Conservation (phyloP, 2,113 vertebrate genomes). For the Rousettus leschenaultii region DNA sequence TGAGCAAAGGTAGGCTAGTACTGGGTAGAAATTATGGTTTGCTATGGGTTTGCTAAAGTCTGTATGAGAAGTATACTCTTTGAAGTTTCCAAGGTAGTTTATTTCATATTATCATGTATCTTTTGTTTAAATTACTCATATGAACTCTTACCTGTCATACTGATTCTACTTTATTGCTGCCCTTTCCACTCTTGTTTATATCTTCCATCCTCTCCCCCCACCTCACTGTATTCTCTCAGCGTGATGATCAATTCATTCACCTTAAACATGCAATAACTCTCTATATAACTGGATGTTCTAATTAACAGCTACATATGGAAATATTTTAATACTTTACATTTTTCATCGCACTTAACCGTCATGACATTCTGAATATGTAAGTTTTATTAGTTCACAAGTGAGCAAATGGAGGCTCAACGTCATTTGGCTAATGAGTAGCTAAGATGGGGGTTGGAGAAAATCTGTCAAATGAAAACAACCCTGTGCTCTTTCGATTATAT, state of each 20-base stretch:
- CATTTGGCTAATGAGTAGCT: neutral
- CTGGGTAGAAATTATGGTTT: neutral
- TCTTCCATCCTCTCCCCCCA: neutral
- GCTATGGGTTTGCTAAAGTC: neutral
- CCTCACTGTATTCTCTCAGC: neutral
- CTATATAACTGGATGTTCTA: neutral
- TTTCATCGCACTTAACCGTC: neutral
- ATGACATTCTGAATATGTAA: neutral
- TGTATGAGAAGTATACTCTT: neutral
- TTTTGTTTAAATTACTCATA: neutral
- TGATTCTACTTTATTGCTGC: neutral
- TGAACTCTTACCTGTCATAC: neutral
- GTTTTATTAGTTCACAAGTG: neutral
- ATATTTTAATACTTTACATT: neutral
- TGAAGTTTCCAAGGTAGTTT: neutral
- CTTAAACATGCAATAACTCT: neutral
- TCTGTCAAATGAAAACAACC: neutral
- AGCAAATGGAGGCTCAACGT: neutral
- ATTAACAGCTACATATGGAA: neutral
- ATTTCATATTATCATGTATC: neutral
- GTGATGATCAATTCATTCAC: neutral
- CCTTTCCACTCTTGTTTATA: neutral
- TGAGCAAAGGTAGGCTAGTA: neutral
- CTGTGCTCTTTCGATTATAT: neutral
- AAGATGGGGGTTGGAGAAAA: neutral